Base-by-base conservation (phyloP, 2,113 vertebrate genomes). In the Hypanus sabinus region DNA sequence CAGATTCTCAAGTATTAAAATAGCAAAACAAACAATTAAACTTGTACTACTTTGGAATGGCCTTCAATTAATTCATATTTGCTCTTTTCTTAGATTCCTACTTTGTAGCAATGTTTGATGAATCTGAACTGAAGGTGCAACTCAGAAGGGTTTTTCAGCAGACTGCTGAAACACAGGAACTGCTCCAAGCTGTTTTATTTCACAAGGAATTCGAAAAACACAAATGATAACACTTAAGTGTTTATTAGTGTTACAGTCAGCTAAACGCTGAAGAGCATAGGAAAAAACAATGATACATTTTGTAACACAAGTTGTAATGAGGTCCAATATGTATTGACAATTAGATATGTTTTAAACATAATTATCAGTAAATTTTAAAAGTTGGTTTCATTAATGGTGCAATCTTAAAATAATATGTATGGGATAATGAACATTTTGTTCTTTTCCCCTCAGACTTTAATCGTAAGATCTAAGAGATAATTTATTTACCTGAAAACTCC, bases 131-230 rank as follows among this genome's bases (percentile, higher is more conserved):
- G 93, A 94, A 94, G 91, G 94, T 95, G 94, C 95, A 95, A 94
- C 96, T 97, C 71, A 93, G 96, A 62, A 95, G 95, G 95, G 24
- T 97, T 79, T 94, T 1, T 71, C 95, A 95, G 93, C 96, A 97
- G 94, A 96, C 96, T 87, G 95, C 96, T 94, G 95, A 96, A 95
- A 96, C 95, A 70, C 96, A 95, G 94, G 95, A 96, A 71, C 95
- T 97, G 81, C 96, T 97, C 3, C 94, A 94, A 94, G 94, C 93
- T 94, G 96, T 95, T 94, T 24, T 95, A 77, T 95, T 62, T 94
- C 94, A 94, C 0, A 95, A 94, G 22, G 83, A 79, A 94, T 80
- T 95, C 94, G 94, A 95, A 95, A 94, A 94, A 95, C 95, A 94
- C 94, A 94, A 95, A 77, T 95, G 94, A 68, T 65, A 65, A 93